Evolutionary conservation across 2,113 vertebrate genomes (phyloP), one percentile per base, ranked within the genome.

Genomic region (Dolichotis patagonum): DNA sequence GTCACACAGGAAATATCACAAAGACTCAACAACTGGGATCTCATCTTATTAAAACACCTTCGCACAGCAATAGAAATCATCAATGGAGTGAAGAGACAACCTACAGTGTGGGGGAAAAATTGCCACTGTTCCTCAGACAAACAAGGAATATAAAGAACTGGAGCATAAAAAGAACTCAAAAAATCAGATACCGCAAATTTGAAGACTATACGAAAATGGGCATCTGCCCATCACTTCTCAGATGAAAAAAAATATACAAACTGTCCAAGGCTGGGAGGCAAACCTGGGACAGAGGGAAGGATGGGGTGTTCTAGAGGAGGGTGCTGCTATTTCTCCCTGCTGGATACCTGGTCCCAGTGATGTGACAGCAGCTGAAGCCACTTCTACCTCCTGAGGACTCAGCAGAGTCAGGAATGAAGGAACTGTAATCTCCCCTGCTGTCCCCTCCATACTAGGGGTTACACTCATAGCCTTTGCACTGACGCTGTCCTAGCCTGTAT

Each of bases 271-370:
- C n/a, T 22, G 22, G 32, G 38, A 56, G 52, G 16, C 24, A 75
- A 49, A 14, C 17, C n/a, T 30, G 7, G 19, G 24, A 22, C 32
- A 1, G 5, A 54, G 13, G 56, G 32, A 83, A 35, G 14, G 8
- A 3, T 1, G 16, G 28, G 7, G 35, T 8, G 0, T 38, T 22
- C 26, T 67, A 58, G 6, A 71, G 24, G 9, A 49, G 17, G 52
- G 7, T 6, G 7, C 54, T 11, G 35, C 0, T 17, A 2, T 5
- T 43, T 5, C 38, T 3, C 43, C 35, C n/a, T 71, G 41, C 3
- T 24, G 24, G 60, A 30, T 24, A 24, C 5, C 19, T 26, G 32
- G 16, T 84, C 62, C 8, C 12, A 32, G 60, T 3, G 19, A 11
- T 22, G 35, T 54, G 46, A 49, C 43, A 75, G 7, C 32, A 52